A percentile compares a stretch with the other conserved stretches of the same genome.
These are phyloP conservation scores for Euphydryas editha DNA, from an alignment of 2,888 invertebrate species.

Conservation along the genomic window DNA sequence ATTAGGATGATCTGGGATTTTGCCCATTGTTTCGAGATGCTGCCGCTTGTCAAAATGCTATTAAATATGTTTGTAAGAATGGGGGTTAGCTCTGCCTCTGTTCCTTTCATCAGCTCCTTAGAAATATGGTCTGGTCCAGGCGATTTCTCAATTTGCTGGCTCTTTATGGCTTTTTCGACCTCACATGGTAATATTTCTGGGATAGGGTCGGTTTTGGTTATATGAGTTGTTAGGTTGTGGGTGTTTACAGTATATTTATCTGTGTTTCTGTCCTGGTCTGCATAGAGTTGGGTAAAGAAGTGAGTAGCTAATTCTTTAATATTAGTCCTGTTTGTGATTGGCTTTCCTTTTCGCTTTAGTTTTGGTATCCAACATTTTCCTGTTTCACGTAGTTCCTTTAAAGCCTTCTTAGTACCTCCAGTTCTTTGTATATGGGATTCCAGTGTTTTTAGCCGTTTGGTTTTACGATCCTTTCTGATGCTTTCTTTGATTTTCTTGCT, in stretches of 20 bases:
- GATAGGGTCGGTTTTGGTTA: background rate
- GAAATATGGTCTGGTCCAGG: background rate
- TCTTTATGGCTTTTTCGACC: background rate
- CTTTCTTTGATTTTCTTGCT: background rate
- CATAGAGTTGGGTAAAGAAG: background rate
- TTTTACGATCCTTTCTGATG: background rate
- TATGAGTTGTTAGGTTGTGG: too few relatives aligned
- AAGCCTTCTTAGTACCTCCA: too few relatives aligned
- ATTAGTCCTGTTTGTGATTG: background rate
- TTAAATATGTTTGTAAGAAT: conserved; percentile 40
- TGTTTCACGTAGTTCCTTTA: conserved; percentile 36
- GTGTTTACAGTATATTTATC: background rate
- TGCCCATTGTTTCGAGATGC: conserved; percentile 34
- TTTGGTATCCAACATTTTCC: conserved; percentile 40
- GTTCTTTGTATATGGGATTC: background rate
- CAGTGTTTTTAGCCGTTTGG: background rate
- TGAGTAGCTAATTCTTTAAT: background rate
- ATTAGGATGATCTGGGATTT: conserved; percentile 42
- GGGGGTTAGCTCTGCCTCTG: conserved; percentile 20
- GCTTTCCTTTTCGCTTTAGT: background rate
- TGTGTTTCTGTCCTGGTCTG: background rate
- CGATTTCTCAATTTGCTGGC: background rate
- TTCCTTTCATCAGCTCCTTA: background rate
- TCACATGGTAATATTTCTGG: background rate
- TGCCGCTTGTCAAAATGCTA: conserved; percentile 29